A percentile compares a stretch with the other conserved stretches of the same genome.
These are phyloP conservation scores for Gymnosoma rotundatum DNA, from an alignment of 2,888 invertebrate species.

Conservation along the genomic window DNA sequence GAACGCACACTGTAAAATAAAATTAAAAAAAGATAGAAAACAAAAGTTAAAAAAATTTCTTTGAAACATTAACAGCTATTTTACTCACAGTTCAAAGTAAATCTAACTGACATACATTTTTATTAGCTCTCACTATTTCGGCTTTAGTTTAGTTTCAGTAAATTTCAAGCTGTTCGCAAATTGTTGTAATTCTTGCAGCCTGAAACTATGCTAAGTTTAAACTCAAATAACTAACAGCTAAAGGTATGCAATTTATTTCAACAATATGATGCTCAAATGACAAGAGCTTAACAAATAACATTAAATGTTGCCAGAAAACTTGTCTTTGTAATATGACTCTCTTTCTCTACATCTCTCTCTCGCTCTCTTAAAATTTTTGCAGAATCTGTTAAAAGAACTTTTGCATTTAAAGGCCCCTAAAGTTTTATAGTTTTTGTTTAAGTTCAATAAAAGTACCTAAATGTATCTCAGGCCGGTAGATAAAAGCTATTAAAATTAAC, in stretches of 20 bases:
- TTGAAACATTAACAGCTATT: neutral
- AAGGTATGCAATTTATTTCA: constrained; percentile 58
- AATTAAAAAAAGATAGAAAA: neutral
- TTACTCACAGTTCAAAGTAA: neutral
- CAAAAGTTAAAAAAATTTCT: neutral
- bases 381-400: too few relatives aligned
- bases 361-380: neutral
- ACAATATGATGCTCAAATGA: neutral
- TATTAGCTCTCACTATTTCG: neutral
- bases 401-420: neutral
- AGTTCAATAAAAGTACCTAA: neutral
- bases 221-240: constrained; percentile 41
- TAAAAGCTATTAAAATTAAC: constrained; percentile 31
- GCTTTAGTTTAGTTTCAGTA: neutral
- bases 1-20: neutral
- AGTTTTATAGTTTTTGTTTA: neutral
- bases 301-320: too few relatives aligned
- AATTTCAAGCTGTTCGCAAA: neutral
- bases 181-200: constrained; percentile 6
- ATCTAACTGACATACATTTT: constrained; percentile 48
- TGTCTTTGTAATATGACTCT: too few relatives aligned
- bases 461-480: neutral
- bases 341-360: neutral
- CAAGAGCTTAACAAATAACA: neutral
- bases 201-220: constrained; percentile 28